Percentiles rank a stretch among this genome's conserved stretches.
Conservation (phyloP, 2,888 invertebrate genomes). For the Glaucopsyche alexis region DNA sequence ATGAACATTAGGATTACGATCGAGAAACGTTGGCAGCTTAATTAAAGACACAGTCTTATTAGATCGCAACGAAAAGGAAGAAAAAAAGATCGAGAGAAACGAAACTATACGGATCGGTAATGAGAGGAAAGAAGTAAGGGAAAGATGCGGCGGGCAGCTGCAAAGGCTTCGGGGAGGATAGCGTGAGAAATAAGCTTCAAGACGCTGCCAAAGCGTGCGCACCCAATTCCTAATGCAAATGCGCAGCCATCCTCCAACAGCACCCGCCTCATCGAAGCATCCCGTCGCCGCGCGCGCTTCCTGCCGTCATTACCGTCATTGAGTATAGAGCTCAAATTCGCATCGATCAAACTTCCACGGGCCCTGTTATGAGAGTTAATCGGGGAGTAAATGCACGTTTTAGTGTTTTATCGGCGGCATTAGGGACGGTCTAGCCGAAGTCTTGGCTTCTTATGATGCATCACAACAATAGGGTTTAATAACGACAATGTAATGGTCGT, state of each 20-base stretch:
- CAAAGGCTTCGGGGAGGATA: slow-evolving; percentile 51
- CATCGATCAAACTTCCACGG: slow-evolving; percentile 39
- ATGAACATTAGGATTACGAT: slow-evolving; percentile 28
- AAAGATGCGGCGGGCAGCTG: slow-evolving; percentile 42
- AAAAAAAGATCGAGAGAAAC: slow-evolving; percentile 27
- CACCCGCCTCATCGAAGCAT: slow-evolving; percentile 42
- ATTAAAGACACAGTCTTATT: slow-evolving; percentile 37
- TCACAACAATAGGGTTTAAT: slow-evolving; percentile 69
- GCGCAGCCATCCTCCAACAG: slow-evolving; percentile 54
- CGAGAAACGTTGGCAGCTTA: slow-evolving; percentile 34
- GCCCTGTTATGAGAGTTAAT: slow-evolving; percentile 47
- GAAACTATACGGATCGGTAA: slow-evolving; percentile 3
- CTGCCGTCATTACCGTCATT: slow-evolving; percentile 59
- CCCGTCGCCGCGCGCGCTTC: slow-evolving; percentile 55
- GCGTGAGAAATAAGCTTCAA: slow-evolving; percentile 70
- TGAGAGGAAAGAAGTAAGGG: slow-evolving; percentile 33
- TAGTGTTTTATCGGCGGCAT: slow-evolving; percentile 66
- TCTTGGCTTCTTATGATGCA: slow-evolving; percentile 61
- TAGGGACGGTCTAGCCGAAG: slow-evolving; percentile 58
- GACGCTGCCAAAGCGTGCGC: slow-evolving; percentile 68
- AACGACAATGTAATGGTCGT: slow-evolving; percentile 63
- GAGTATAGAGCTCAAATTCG: slow-evolving; percentile 57
- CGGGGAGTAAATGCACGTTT: slow-evolving; percentile 59
- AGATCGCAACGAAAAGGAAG: slow-evolving; percentile 36
- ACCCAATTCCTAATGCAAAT: slow-evolving; percentile 77